These are phyloP conservation scores for Silurus asotus DNA, from an alignment of 2,113 vertebrate genomes.

Conservation along the genomic window DNA sequence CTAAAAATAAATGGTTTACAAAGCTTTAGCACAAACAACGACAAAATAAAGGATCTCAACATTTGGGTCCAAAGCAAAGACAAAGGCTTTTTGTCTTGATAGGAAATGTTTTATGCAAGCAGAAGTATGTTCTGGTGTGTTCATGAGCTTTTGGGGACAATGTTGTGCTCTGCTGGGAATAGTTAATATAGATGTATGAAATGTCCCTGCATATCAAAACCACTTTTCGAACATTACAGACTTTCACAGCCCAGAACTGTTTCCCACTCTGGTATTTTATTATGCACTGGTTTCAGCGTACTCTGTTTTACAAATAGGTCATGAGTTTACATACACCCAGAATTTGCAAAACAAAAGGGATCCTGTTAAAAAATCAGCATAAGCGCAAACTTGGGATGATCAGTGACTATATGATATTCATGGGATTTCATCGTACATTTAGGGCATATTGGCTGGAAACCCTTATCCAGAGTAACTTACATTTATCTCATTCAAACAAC, in stretches of 20 bases:
- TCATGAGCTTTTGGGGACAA: not conserved
- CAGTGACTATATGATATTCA: too few relatives aligned
- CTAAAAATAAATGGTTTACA: constrained; percentile 15
- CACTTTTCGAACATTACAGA: not conserved
- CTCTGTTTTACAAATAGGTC: constrained; percentile 15
- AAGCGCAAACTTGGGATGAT: too few relatives aligned
- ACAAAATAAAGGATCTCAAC: not conserved
- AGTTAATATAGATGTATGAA: constrained; percentile 23
- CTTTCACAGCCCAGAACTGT: not conserved
- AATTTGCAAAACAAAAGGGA: too few relatives aligned
- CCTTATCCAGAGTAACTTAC: too few relatives aligned
- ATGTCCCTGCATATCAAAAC: not conserved
- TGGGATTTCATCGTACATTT: too few relatives aligned
- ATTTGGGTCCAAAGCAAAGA: constrained; percentile 5
- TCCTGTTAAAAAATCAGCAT: too few relatives aligned
- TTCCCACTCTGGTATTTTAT: constrained; percentile 6
- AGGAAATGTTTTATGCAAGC: not conserved
- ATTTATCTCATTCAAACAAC: too few relatives aligned
- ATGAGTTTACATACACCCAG: not conserved
- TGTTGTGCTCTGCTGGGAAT: not conserved
- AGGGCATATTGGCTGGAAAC: too few relatives aligned
- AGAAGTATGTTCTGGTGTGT: not conserved
- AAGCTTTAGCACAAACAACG: constrained; percentile 15
- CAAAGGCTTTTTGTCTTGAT: constrained; percentile 6
- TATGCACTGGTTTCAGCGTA: constrained; percentile 18